Evolutionary conservation across 2,888 invertebrate genomes (phyloP).

Genomic region (Willowsia nigromaculata): DNA sequence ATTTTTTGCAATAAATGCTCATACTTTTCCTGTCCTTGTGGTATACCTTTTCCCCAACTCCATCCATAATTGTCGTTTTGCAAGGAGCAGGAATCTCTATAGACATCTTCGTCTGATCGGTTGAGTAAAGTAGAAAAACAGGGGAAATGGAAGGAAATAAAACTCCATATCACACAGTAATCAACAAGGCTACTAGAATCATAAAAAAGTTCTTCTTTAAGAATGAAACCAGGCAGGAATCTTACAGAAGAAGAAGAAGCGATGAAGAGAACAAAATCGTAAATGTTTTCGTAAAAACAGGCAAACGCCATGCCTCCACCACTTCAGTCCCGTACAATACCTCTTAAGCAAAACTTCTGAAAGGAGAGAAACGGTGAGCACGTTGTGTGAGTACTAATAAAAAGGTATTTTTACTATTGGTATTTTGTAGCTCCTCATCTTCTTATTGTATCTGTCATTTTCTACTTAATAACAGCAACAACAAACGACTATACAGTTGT

Average conservation of each 20-base stretch:
- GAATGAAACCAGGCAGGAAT: background rate
- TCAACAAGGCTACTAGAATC: constrained; percentile 79
- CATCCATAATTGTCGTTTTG: background rate
- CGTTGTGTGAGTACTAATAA: constrained; percentile 25
- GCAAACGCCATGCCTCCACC: background rate
- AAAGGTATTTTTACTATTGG: constrained; percentile 50
- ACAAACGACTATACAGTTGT: constrained; percentile 10
- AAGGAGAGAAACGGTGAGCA: background rate
- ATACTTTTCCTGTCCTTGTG: background rate
- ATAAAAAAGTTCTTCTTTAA: constrained; percentile 76
- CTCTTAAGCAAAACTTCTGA: background rate
- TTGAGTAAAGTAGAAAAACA: constrained; percentile 16
- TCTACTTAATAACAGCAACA: constrained; percentile 37
- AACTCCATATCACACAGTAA: constrained; percentile 78
- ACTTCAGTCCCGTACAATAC: background rate
- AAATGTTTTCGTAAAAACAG: constrained; percentile 70
- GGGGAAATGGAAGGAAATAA: constrained; percentile 76
- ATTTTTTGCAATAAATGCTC: constrained; percentile 28
- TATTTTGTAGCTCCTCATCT: constrained; percentile 33
- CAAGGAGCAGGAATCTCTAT: constrained; percentile 1
- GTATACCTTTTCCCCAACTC: background rate
- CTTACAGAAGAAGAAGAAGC: background rate
- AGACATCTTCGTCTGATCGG: background rate
- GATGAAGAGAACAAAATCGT: constrained; percentile 66
- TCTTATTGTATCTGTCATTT: constrained; percentile 62